Conservation (phyloP, 2,797 vertebrate genomes). For the Hydrophis major region DNA sequence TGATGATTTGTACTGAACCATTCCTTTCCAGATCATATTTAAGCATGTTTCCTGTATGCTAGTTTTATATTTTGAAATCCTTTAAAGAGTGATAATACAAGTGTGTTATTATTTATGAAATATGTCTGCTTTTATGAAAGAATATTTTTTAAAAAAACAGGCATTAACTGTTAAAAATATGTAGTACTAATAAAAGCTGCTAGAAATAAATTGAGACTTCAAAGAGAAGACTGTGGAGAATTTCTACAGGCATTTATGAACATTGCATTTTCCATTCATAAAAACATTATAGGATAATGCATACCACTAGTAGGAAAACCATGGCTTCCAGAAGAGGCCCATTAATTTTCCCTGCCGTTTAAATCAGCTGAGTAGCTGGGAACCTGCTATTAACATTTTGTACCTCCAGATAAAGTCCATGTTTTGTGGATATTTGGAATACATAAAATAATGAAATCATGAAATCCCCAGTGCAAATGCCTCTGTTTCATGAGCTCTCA, state of each 20-base stretch:
- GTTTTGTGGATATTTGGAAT: not conserved
- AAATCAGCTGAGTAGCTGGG: not conserved
- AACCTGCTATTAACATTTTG: not conserved
- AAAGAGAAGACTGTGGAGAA: not conserved
- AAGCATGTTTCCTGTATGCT: not conserved
- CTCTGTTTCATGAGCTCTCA: not conserved
- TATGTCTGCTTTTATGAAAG: not conserved
- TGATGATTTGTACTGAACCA: not conserved
- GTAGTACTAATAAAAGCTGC: not conserved
- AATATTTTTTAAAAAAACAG: not conserved
- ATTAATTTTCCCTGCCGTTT: not conserved
- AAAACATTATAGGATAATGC: not conserved
- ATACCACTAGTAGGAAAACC: not conserved
- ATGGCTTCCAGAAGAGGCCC: not conserved
- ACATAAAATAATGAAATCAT: not conserved
- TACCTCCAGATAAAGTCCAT: not conserved
- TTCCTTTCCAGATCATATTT: not conserved
- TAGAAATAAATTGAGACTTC: not conserved
- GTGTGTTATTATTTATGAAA: not conserved
- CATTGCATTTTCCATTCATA: slow-evolving; percentile 3
- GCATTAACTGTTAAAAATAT: not conserved
- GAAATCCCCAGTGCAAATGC: not conserved
- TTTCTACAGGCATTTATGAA: not conserved
- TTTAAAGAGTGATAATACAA: not conserved
- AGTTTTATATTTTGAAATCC: not conserved